phyloP scores from a whole-genome alignment of 1,140 invertebrate genomes.

The Mizuhopecten yessoensis region DNA sequence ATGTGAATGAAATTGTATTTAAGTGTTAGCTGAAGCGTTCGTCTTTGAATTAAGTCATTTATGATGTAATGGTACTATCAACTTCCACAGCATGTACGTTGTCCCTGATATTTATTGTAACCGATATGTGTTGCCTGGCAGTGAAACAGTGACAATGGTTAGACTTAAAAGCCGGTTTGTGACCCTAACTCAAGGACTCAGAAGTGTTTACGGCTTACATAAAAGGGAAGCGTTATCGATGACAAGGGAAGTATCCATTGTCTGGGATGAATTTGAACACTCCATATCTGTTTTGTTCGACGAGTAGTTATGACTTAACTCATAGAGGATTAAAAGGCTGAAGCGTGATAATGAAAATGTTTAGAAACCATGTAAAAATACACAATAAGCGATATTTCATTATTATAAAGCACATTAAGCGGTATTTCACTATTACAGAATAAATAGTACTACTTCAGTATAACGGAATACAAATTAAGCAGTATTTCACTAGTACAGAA shows the following conservation, averaged over 20 bases:
- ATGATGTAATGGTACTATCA: neutral
- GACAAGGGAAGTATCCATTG: too few species aligned
- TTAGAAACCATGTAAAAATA: too few species aligned
- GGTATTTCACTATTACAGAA: too few species aligned
- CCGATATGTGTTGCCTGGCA: neutral
- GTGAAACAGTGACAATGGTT: neutral
- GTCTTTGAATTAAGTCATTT: neutral
- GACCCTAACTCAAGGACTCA: neutral
- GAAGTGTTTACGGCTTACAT: neutral
- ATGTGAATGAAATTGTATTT: neutral
- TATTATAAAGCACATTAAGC: too few species aligned
- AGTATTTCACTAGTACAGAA: too few species aligned
- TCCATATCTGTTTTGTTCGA: too few species aligned
- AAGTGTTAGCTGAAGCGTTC: neutral
- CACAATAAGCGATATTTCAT: too few species aligned
- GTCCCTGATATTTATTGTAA: neutral
- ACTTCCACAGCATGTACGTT: neutral
- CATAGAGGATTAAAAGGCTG: neutral
- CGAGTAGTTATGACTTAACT: neutral
- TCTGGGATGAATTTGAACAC: too few species aligned
- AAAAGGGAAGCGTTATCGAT: neutral
- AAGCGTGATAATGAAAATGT: too few species aligned
- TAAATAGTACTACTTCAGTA: too few species aligned
- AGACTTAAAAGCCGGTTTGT: neutral
- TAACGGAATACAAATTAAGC: too few species aligned